Percentiles rank a stretch among this genome's conserved stretches.
Conservation (phyloP, 2,113 vertebrate genomes). For the Brachypodius melanocephalos region DNA sequence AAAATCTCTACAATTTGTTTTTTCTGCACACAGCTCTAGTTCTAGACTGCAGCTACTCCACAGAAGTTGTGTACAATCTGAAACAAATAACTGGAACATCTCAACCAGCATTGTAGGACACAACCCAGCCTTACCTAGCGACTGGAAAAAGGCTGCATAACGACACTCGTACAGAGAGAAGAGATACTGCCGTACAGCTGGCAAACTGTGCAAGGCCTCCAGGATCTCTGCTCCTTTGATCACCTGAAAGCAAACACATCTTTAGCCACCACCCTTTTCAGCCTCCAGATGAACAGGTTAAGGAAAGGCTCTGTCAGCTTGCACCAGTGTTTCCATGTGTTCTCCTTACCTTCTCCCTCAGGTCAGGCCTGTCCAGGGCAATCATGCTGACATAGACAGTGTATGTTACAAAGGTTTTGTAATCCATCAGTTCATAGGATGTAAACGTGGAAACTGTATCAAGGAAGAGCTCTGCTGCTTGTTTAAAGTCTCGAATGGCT, state of each 20-base stretch:
- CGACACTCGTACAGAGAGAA: conserved; percentile 96
- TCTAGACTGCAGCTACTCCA: not conserved
- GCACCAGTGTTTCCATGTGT: not conserved
- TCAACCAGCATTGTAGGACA: not conserved
- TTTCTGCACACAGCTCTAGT: not conserved
- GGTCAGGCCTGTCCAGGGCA: conserved; percentile 92
- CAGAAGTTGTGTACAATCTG: not conserved
- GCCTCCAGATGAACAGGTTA: not conserved
- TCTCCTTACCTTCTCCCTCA: conserved; percentile 89
- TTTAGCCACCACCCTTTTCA: not conserved
- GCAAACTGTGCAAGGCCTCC: conserved; percentile 93
- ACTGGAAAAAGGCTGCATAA: conserved; percentile 94
- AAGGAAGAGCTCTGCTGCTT: conserved; percentile 96
- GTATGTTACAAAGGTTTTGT: conserved; percentile 98
- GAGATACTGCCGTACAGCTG: conserved; percentile 91
- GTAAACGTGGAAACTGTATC: conserved; percentile 98
- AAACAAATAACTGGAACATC: not conserved
- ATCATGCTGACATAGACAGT: conserved; percentile 99
- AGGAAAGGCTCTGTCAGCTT: not conserved
- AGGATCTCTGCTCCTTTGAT: conserved; percentile 98
- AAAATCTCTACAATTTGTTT: no score
- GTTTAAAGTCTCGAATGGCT: conserved; percentile 95
- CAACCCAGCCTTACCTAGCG: conserved; percentile 79
- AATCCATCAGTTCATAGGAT: conserved; percentile 99
- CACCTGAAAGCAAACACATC: conserved; percentile 73